These are phyloP conservation scores for Terebella lapidaria DNA, from an alignment of 2,888 invertebrate species.

Conservation along the genomic window DNA sequence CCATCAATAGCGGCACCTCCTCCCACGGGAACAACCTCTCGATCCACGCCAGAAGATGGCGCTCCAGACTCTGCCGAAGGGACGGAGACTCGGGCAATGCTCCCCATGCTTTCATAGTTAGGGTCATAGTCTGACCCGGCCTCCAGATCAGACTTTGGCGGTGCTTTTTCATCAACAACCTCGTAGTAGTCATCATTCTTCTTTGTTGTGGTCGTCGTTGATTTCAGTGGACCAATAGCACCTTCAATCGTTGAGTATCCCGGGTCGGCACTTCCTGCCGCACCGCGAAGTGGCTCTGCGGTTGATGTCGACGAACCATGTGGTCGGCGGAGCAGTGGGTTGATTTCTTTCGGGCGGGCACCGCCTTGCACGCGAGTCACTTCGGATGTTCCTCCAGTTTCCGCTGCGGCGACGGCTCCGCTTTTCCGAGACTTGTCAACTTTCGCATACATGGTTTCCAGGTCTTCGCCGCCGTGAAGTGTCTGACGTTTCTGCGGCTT, in stretches of 20 bases:
- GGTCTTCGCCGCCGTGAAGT: background rate
- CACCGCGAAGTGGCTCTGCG: background rate
- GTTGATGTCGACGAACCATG: too few species aligned
- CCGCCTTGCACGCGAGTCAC: too few species aligned
- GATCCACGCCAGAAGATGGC: background rate
- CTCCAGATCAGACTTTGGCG: background rate
- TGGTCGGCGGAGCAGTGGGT: too few species aligned
- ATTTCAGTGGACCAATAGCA: background rate
- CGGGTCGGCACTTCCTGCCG: background rate
- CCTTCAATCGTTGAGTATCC: background rate
- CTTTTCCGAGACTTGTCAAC: background rate
- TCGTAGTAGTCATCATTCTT: background rate
- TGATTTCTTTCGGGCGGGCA: too few species aligned
- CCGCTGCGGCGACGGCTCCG: background rate
- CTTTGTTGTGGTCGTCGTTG: background rate
- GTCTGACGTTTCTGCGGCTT: background rate
- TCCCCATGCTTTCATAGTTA: background rate
- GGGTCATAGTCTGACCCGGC: slow-evolving; percentile 1
- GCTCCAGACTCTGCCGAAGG: background rate
- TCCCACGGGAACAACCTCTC: background rate
- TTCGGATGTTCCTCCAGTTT: background rate
- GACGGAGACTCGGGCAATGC: background rate
- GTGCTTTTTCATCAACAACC: background rate
- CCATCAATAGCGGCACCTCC: background rate
- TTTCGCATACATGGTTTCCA: background rate